Percentiles rank a stretch among this genome's conserved stretches.
These are phyloP conservation scores for Eptatretus burgeri DNA, from an alignment of 2,113 vertebrate genomes.

Conservation along the genomic window DNA sequence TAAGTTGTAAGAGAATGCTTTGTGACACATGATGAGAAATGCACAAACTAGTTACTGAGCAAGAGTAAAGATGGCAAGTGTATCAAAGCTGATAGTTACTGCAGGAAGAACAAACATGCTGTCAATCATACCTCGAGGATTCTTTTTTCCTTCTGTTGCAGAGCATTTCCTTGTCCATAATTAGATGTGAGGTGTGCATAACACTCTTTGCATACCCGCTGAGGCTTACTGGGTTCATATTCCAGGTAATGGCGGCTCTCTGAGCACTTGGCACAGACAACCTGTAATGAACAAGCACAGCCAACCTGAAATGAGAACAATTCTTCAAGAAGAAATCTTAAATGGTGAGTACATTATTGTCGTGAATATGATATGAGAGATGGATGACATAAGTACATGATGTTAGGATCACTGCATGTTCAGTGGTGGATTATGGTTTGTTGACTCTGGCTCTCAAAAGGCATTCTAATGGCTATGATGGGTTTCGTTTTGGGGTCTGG, in stretches of 20 bases:
- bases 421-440: no score
- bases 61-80: no score
- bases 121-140: slow-evolving; percentile 20
- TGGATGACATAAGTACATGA: not conserved
- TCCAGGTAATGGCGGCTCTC: slow-evolving; percentile 19
- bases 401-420: not conserved
- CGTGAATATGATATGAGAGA: not conserved
- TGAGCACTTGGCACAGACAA: slow-evolving; percentile 27
- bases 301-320: no score
- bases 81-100: no score
- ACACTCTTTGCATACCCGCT: slow-evolving; percentile 21
- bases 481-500: no score
- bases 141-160: slow-evolving; percentile 15
- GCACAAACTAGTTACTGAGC: no score
- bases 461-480: no score
- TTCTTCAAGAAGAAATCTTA: not conserved
- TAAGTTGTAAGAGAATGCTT: no score
- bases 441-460: no score
- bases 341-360: no score
- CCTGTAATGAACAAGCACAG: slow-evolving; percentile 14
- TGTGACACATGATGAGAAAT: no score
- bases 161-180: slow-evolving; percentile 10
- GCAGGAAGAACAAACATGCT: no score
- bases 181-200: slow-evolving; percentile 18
- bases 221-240: slow-evolving; percentile 17